Conservation (phyloP, 2,113 vertebrate genomes). For the Acanthochromis polyacanthus region DNA sequence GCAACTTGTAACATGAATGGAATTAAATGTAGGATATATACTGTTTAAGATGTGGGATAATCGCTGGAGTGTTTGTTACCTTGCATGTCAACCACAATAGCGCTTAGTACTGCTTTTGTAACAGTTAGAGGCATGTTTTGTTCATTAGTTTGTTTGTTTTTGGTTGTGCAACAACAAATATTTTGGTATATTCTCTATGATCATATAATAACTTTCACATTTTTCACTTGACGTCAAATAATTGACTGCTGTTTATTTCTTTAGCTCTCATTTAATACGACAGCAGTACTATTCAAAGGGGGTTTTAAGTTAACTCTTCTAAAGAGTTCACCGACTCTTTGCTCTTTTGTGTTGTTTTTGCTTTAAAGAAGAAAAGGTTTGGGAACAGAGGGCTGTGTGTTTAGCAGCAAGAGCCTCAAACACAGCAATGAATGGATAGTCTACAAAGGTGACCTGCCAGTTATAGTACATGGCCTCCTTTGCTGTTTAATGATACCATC, state of each 20-base stretch:
- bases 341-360: neutral
- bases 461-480: neutral
- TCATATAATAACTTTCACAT: no score
- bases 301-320: neutral
- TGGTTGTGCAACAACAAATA: no score
- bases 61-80: neutral
- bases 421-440: constrained; percentile 24
- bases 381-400: neutral
- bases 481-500: neutral
- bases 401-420: constrained; percentile 20
- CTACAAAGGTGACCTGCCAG: constrained; percentile 3
- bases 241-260: neutral
- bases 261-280: neutral
- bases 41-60: neutral
- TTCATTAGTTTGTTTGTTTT: no score
- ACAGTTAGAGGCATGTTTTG: no score
- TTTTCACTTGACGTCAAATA: no score
- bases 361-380: neutral
- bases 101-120: neutral
- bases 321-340: neutral
- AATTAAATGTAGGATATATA: neutral
- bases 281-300: no score
- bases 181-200: no score
- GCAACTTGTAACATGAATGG: no score
- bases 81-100: neutral